Evolutionary conservation across 1,140 invertebrate species (phyloP), one percentile per base, ranked within the genome.

Genomic region (Lepidotrigona ventralis): DNA sequence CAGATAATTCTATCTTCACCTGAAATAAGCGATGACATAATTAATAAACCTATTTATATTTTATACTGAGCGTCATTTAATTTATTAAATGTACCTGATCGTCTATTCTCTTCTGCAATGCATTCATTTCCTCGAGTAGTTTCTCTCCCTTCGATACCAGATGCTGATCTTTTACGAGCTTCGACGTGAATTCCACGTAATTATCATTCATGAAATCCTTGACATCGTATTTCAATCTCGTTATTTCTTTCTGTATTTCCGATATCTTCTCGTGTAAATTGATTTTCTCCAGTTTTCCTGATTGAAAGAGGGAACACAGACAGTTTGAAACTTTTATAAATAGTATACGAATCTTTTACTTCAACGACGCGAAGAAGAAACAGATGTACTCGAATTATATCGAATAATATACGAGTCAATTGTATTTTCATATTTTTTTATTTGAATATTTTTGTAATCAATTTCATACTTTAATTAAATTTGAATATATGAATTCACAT

Each of bases 1-100:
- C 94, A 11, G 94, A 88, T 68, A 96, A 92, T 88, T 96, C 95
- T 74, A 95, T 93, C 90, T 95, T 95, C n/a, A 95, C 94, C 91
- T 95, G 89, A 75, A 90, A 88, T 75, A 66, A 74, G 58, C 2
- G 64, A 74, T 64, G n/a, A 9, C 39, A 15, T 14, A 54, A 3
- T 4, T 56, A 17, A 63, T 11, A 19, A 33, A 23, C 17, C 1
- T 29, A 21, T 12, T 21, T 23, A 21, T 21, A 12, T n/a, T 46
- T 23, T 60, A 46, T 19, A 26, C 72, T 1, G 15, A 19, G 26
- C 19, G 4, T 58, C 12, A 1, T 33, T n/a, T 21, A 39, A 77
- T 46, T 19, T 79, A 33, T 15, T 60, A 51, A 75, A 4, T 3
- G n/a, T 90, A 94, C 93, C 87, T 94, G 91, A 79, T 95, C 88